A percentile compares a stretch with the other conserved stretches of the same genome.
phyloP scores from a whole-genome alignment of 2,888 invertebrate species.

The Zonitis immaculata region DNA sequence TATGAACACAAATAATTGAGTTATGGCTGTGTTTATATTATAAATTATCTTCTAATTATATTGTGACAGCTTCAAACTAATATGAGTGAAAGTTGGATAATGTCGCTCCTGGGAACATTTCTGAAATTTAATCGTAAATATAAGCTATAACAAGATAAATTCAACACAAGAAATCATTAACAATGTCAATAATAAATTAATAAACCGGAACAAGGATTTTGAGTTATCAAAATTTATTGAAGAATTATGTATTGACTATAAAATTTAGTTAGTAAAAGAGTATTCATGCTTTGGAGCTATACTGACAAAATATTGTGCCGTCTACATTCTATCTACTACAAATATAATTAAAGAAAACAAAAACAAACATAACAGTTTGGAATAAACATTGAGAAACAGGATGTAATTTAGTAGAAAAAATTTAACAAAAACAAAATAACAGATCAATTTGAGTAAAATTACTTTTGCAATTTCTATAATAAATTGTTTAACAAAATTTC shows the following conservation, averaged over 20 bases:
- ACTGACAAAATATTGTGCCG: background rate
- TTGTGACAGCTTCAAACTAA: conserved; percentile 25
- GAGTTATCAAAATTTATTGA: no score
- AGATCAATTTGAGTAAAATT: conserved; percentile 9
- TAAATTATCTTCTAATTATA: conserved; percentile 27
- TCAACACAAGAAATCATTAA: background rate
- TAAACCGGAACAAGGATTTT: no score
- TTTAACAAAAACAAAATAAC: background rate
- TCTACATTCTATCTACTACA: background rate
- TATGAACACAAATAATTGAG: conserved; percentile 25
- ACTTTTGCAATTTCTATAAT: background rate
- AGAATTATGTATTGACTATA: no score
- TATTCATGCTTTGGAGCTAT: no score
- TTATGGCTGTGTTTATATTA: conserved; percentile 24
- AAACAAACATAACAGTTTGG: background rate
- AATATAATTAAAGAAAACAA: background rate
- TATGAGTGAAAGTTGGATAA: conserved; percentile 22
- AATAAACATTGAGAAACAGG: background rate
- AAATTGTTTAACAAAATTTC: background rate
- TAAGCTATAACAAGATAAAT: background rate
- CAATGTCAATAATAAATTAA: no score
- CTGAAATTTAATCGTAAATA: conserved; percentile 13
- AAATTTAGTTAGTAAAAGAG: no score
- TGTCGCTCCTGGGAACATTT: conserved; percentile 21
- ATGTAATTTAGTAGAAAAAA: background rate